Evolutionary conservation across 2,888 invertebrate genomes (phyloP), one percentile per base, ranked within the genome.

Genomic region (Clostera curtula): DNA sequence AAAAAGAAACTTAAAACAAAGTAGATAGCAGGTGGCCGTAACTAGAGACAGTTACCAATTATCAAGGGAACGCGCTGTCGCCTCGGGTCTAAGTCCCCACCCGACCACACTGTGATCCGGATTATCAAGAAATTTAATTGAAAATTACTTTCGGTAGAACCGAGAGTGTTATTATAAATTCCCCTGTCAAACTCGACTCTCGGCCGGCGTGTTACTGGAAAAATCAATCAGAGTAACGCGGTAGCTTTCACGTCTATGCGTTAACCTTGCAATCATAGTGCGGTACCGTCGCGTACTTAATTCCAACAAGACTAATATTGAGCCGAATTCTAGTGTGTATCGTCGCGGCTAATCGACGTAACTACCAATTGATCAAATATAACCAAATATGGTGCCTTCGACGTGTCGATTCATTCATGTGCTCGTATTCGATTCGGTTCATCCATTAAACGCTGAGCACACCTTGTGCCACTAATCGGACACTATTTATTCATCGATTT

Each of bases 101-200:
- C 39, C 45, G 43, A 34, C 33, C 24, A 45, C 41, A 49, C 52
- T n/a, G 50, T 69, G 71, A 76, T 68, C 71, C 75, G 77, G 79
- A 77, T 82, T 82, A 82, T 68, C 65, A 66, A 74, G 70, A 68
- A 70, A 70, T 58, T 70, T 77, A 75, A 79, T 79, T 76, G 73
- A 72, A 76, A 75, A 76, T 72, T 71, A 76, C 72, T 73, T 76
- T 76, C 62, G 73, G 68, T 57, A 65, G 53, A 62, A 57, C 57
- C 41, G 55, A 56, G 49, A 55, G 50, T 60, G 65, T 70, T 63
- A 67, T 66, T 70, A 66, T 69, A 72, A 70, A 67, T 69, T 72
- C 69, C 55, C 55, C 56, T 64, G 69, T 70, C 71, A 69, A 58
- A 60, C 57, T 49, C 50, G 58, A 62, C 51, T 53, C 53, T 21